Base-by-base conservation (phyloP, 2,888 invertebrate genomes). In the Hypomecis punctinalis region DNA sequence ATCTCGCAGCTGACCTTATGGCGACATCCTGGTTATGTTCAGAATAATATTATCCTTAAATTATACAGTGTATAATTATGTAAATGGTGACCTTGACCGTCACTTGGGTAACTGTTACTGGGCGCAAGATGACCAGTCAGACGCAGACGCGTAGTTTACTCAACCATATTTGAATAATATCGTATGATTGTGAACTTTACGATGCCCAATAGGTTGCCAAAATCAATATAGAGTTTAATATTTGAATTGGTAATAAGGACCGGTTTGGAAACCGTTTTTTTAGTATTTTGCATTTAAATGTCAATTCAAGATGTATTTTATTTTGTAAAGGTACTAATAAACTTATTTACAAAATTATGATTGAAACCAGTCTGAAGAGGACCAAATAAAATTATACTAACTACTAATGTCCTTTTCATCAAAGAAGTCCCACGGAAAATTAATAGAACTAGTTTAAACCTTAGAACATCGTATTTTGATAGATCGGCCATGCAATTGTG, bases 1-100 rank as follows among this genome's bases (percentile, higher is more conserved):
- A 70, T 63, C 77, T 67, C 23, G 23, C 69, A 70, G 71, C 66
- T 80, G 87, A 82, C 90, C 89, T 90, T 90, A 79, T 75, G 63
- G 65, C 64, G 57, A 85, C 81, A 90, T 90, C 90, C 90, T 90
- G 90, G 86, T 89, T 66, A 71, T 76, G 79, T 78, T 72, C 62
- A 62, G 76, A 79, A 81, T 80, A 80, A 73, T 78, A 80, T 78
- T 74, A 80, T 76, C 69, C 75, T 81, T 71, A 72, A 55, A 79
- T 80, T 74, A 79, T 76, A 74, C 58, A 63, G 74, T 72, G 70
- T 72, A 68, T 71, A 63, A 68, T 72, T 80, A 84, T 83, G 79
- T 72, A 74, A 86, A 88, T 82, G 69, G 54, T 65, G 74, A 68
- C 88, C 90, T 86, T 89, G 88, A 86, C 85, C 81, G 73, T 73